Percentiles rank a stretch among this genome's conserved stretches.
phyloP scores from a whole-genome alignment of 2,113 vertebrate genomes.

The Oenanthe oenanthe region DNA sequence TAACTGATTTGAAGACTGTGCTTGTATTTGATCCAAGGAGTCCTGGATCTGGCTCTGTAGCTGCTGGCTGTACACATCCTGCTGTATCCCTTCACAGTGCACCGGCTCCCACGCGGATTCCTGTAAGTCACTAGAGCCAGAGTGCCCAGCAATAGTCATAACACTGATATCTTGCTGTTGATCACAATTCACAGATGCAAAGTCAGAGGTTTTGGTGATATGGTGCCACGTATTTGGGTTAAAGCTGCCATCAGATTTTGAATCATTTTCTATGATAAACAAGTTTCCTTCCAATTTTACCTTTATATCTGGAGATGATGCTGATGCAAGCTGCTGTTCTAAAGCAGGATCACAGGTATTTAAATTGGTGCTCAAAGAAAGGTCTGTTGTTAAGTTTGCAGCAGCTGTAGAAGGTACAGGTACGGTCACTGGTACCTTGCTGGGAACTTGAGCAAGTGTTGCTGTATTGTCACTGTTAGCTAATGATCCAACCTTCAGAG shows the following conservation, averaged over 20 bases:
- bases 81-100: conserved; percentile 77
- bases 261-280: conserved; percentile 80
- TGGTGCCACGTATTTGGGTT: conserved; percentile 82
- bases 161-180: conserved; percentile 73
- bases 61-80: conserved; percentile 79
- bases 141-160: conserved; percentile 71
- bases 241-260: conserved; percentile 77
- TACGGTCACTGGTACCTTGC: conserved; percentile 75
- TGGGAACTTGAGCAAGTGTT: conserved; percentile 67
- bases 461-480: conserved; percentile 80
- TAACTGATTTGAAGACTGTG: conserved; percentile 82
- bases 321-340: conserved; percentile 75
- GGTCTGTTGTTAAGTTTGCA: conserved; percentile 62
- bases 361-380: conserved; percentile 72
- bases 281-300: conserved; percentile 84
- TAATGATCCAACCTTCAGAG: conserved; percentile 70
- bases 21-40: conserved; percentile 77
- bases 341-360: conserved; percentile 75
- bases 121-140: conserved; percentile 80
- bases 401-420: conserved; percentile 70
- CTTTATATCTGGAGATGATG: conserved; percentile 78
- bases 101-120: conserved; percentile 80
- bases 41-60: conserved; percentile 84
- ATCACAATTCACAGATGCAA: conserved; percentile 70
- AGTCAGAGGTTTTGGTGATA: conserved; percentile 76